Percentiles rank a stretch among this genome's conserved stretches.
These are phyloP conservation scores for Myiagra hebetior DNA, from an alignment of 2,113 vertebrate genomes.

Conservation along the genomic window DNA sequence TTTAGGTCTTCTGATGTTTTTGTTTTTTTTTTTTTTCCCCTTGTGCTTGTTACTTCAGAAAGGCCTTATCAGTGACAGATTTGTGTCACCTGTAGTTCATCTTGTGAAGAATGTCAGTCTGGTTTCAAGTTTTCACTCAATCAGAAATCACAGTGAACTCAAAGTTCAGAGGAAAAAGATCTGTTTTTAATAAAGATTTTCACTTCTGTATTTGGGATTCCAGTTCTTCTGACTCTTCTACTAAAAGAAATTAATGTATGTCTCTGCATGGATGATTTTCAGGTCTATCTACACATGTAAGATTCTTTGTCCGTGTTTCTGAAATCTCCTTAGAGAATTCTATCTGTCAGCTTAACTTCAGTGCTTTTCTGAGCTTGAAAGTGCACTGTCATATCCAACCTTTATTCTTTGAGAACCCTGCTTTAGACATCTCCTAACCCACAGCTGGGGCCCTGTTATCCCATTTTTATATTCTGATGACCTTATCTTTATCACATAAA, in stretches of 20 bases:
- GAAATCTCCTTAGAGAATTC: background rate
- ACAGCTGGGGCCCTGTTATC: accelerated
- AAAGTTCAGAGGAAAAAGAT: background rate
- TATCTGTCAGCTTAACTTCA: background rate
- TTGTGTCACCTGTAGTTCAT: background rate
- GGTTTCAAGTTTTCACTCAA: background rate
- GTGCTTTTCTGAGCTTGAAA: background rate
- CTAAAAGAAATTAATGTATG: background rate
- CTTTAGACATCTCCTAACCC: background rate
- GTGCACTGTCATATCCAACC: background rate
- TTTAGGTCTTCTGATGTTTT: background rate
- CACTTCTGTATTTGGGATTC: background rate
- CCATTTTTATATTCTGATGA: background rate
- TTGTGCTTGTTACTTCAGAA: background rate
- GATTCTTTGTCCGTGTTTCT: background rate
- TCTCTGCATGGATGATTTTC: background rate
- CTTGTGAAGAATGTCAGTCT: background rate
- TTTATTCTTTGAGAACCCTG: background rate
- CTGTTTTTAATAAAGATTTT: background rate
- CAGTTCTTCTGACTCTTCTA: background rate
- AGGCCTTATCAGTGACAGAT: background rate
- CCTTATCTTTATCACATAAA: background rate
- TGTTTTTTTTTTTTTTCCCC: background rate
- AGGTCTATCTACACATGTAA: background rate
- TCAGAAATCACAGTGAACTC: background rate